Conservation (phyloP, 2,113 vertebrate genomes). For the Dunckerocampus dactyliophorus region DNA sequence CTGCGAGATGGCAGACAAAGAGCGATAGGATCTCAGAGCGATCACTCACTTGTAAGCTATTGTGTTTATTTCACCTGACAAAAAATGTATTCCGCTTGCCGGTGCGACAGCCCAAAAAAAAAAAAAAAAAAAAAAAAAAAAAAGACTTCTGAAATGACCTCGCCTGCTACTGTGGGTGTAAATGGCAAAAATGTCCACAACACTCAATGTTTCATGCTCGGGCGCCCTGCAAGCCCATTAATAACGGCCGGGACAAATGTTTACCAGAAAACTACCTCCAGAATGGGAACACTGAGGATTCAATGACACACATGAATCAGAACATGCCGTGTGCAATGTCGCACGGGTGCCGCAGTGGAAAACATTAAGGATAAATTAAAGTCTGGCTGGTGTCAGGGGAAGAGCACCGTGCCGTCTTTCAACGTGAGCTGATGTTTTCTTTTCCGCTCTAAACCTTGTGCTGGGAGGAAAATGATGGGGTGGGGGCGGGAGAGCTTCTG, state of each 20-base stretch:
- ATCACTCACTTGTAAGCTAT: not conserved
- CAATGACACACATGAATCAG: constrained; percentile 62
- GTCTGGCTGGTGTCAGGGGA: constrained; percentile 15
- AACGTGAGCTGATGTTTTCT: constrained; percentile 15
- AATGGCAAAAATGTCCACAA: constrained; percentile 31
- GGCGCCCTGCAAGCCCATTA: constrained; percentile 39
- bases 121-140: constrained; percentile 60
- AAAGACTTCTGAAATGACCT: constrained; percentile 32
- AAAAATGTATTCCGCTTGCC: not conserved
- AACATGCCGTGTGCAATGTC: constrained; percentile 43
- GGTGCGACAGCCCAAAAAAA: constrained; percentile 4
- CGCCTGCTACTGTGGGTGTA: constrained; percentile 7
- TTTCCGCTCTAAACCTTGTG: constrained; percentile 10
- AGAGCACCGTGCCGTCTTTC: constrained; percentile 2
- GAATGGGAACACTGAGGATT: constrained; percentile 47
- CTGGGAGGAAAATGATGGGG: constrained; percentile 1
- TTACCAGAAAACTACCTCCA: constrained; percentile 47
- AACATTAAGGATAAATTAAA: constrained; percentile 54
- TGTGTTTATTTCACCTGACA: constrained; percentile 2
- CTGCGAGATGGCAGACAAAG: not conserved
- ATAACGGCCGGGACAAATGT: constrained; percentile 52
- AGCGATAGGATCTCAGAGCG: not conserved
- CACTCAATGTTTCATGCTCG: constrained; percentile 25
- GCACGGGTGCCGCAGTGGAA: constrained; percentile 45
- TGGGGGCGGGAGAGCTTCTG: not conserved